Conservation (phyloP, 1,140 invertebrate genomes). For the Penaeus japonicus region DNA sequence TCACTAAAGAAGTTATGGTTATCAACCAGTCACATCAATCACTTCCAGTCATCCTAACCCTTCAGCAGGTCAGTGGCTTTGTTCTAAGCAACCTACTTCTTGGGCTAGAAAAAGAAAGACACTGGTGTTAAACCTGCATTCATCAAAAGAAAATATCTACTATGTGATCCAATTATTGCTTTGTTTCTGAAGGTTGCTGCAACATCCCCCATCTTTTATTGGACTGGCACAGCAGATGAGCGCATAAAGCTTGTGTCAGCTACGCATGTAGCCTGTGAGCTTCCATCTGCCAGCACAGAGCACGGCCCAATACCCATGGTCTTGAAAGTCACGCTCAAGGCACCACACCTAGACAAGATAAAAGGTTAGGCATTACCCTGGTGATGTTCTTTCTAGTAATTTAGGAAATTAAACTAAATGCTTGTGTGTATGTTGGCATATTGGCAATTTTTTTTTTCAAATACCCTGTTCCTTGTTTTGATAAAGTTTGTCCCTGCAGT, state of each 20-base stretch:
- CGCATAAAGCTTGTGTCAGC: conserved; percentile 11
- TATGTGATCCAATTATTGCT: not conserved
- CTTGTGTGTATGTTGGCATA: not conserved
- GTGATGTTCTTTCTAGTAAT: no score
- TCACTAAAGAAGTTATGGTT: not conserved
- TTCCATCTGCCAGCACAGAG: not conserved
- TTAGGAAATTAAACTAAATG: no score
- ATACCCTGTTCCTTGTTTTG: not conserved
- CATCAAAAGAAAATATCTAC: not conserved
- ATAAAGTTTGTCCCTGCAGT: not conserved
- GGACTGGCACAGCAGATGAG: conserved; percentile 4
- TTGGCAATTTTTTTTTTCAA: not conserved
- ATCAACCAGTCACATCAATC: conserved; percentile 14
- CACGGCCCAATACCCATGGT: not conserved
- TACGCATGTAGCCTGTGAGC: conserved; percentile 23
- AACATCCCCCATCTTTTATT: conserved; percentile 33
- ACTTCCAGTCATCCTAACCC: conserved; percentile 27
- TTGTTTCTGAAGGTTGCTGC: conserved; percentile 16
- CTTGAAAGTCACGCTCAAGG: conserved; percentile 34
- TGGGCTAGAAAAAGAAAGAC: not conserved
- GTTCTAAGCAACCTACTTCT: not conserved
- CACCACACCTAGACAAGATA: conserved; percentile 34
- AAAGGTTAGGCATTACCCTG: not conserved
- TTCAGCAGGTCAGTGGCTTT: conserved; percentile 17
- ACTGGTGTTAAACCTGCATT: not conserved